A percentile compares a stretch with the other conserved stretches of the same genome.
These are phyloP conservation scores for Pseudorasbora parva DNA, from an alignment of 2,113 vertebrate genomes.

Conservation along the genomic window DNA sequence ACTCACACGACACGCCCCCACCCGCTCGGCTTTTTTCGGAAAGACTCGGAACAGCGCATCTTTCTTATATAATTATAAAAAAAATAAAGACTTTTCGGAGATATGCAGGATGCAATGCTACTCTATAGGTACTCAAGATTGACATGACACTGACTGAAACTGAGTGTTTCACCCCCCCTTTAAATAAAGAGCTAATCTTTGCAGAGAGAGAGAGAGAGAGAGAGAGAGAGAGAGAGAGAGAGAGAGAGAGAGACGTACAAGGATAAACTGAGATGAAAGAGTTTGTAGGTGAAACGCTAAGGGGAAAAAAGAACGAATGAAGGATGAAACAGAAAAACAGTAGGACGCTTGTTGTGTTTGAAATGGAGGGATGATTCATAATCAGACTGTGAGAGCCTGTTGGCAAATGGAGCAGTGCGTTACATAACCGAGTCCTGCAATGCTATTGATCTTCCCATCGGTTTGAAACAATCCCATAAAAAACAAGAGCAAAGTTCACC, in stretches of 20 bases:
- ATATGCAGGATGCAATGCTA: no score
- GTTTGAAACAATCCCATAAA: neutral
- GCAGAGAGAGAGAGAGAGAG: slow-evolving; percentile 34
- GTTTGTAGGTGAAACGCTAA: neutral
- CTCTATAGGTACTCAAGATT: no score
- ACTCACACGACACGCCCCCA: no score
- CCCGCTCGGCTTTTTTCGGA: no score
- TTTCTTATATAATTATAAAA: no score
- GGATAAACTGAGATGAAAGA: neutral
- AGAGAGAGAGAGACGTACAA: slow-evolving; percentile 1
- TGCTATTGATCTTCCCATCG: neutral
- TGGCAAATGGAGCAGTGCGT: slow-evolving; percentile 66
- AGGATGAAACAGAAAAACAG: slow-evolving; percentile 15
- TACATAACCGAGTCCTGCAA: slow-evolving; percentile 61
- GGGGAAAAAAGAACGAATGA: neutral
- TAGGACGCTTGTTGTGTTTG: slow-evolving; percentile 15
- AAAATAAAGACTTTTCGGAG: no score
- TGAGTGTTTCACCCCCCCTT: no score
- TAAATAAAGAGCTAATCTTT: slow-evolving; percentile 38
- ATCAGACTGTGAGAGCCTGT: slow-evolving; percentile 69
- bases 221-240: slow-evolving; percentile 18
- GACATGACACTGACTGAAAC: no score
- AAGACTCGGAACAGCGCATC: no score
- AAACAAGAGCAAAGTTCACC: neutral
- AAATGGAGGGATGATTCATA: slow-evolving; percentile 60